Percentiles rank a stretch among this genome's conserved stretches.
Evolutionary conservation across 1,140 invertebrate species (phyloP).

Genomic region (Cyclina sinensis): DNA sequence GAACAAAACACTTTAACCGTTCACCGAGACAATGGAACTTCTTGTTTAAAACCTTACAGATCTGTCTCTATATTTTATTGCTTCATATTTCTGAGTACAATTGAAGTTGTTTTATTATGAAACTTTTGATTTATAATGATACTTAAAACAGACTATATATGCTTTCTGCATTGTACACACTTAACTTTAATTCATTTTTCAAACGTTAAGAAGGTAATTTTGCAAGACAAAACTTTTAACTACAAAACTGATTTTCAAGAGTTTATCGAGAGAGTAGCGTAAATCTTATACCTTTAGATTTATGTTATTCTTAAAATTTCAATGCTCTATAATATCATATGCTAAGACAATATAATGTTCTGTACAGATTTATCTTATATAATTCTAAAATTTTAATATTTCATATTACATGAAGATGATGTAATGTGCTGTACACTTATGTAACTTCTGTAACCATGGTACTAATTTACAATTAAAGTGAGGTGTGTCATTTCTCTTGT

Average conservation of each 20-base stretch:
- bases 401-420: too few relatives aligned
- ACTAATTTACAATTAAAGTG: too few relatives aligned
- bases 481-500: too few relatives aligned
- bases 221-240: slow-evolving; percentile 8
- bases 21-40: slow-evolving; percentile 34
- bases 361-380: too few relatives aligned
- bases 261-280: too few relatives aligned
- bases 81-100: slow-evolving; percentile 16
- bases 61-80: slow-evolving; percentile 16
- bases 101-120: slow-evolving; percentile 26
- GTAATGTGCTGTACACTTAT: too few relatives aligned
- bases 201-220: slow-evolving; percentile 10
- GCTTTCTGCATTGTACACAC: slow-evolving; percentile 1
- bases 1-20: slow-evolving; percentile 28
- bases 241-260: not conserved
- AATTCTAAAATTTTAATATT: too few relatives aligned
- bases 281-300: too few relatives aligned
- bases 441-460: too few relatives aligned
- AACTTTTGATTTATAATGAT: slow-evolving; percentile 18
- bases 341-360: too few relatives aligned
- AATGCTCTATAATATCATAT: too few relatives aligned
- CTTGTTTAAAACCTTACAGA: slow-evolving; percentile 30
- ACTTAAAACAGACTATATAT: not conserved
- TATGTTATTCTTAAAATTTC: too few relatives aligned
- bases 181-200: slow-evolving; percentile 1